Evolutionary conservation across 2,113 vertebrate species (phyloP).

Genomic region (Otis tarda): DNA sequence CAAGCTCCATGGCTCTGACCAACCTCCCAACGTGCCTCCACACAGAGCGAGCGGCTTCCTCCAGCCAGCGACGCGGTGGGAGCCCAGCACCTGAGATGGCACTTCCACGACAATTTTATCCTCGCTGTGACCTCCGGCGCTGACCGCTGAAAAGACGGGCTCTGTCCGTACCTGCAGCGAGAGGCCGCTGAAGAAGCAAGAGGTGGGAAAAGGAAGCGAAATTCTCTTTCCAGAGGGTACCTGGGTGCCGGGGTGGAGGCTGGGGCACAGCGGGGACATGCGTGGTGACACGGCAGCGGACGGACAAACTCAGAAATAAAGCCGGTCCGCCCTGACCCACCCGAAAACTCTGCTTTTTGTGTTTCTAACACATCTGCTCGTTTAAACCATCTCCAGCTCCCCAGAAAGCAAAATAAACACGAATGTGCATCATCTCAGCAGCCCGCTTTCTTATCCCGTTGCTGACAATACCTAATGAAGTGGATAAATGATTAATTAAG

Average conservation of each 20-base stretch:
- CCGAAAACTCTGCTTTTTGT: fast-evolving
- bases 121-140: fast-evolving
- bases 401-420: not conserved
- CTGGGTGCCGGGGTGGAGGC: not conserved
- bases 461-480: slow-evolving; percentile 43
- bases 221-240: not conserved
- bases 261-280: fast-evolving
- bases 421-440: not conserved
- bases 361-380: not conserved
- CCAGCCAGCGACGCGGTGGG: too few species aligned
- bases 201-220: not conserved
- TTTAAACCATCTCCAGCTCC: not conserved
- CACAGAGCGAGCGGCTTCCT: not conserved
- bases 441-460: not conserved
- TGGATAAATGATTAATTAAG: slow-evolving; percentile 63
- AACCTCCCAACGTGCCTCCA: not conserved
- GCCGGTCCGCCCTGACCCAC: not conserved
- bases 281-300: not conserved
- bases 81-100: not conserved
- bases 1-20: not conserved
- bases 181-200: not conserved
- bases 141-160: not conserved
- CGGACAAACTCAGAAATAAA: not conserved
- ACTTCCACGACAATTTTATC: not conserved
- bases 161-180: fast-evolving